Conservation (phyloP, 2,113 vertebrate genomes). For the Sterrhoptilus dennistouni region DNA sequence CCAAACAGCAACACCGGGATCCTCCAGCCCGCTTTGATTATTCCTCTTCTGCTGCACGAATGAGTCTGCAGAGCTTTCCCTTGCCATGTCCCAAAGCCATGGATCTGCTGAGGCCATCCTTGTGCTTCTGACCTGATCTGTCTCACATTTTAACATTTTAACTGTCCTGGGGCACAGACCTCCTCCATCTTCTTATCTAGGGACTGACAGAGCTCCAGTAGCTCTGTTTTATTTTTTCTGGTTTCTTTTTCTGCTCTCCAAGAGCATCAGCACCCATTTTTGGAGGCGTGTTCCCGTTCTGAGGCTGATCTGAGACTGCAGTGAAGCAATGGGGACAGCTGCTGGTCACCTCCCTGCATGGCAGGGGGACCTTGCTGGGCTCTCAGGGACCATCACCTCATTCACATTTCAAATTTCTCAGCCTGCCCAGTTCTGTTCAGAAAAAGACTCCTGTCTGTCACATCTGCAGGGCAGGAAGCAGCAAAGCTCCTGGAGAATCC, state of each 20-base stretch:
- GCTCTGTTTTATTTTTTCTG: neutral
- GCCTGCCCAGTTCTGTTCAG: neutral
- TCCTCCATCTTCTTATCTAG: neutral
- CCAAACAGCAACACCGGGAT: neutral
- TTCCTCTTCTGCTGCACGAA: neutral
- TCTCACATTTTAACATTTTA: neutral
- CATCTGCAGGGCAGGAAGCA: neutral
- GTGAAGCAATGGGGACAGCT: constrained; percentile 61
- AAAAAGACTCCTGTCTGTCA: neutral
- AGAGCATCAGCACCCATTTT: neutral
- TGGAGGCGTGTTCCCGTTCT: neutral
- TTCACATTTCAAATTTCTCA: neutral
- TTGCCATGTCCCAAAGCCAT: neutral
- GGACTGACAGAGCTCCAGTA: neutral
- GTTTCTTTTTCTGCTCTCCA: neutral
- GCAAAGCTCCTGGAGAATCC: neutral
- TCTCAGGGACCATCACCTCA: neutral
- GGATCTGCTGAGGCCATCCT: neutral
- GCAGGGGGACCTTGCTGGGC: neutral
- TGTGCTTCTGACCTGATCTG: neutral
- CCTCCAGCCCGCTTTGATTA: neutral
- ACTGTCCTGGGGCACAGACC: neutral
- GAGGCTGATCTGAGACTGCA: neutral
- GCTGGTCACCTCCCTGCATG: constrained; percentile 16
- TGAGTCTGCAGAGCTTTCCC: neutral